Evolutionary conservation across 2,797 vertebrate species (phyloP), one percentile per base, ranked within the genome.

Genomic region (Tamandua tetradactyla): DNA sequence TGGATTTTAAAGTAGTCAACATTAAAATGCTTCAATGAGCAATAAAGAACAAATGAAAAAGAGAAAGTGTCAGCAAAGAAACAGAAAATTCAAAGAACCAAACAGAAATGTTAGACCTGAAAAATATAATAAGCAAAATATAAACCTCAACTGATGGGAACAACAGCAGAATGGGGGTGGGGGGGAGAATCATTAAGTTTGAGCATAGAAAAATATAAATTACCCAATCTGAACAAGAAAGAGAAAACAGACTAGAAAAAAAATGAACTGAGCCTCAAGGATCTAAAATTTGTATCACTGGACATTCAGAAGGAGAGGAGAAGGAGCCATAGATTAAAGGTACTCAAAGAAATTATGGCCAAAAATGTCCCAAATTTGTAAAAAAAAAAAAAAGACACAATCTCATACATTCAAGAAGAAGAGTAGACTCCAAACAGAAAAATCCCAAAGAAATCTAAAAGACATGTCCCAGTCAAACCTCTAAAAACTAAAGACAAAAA

Each of bases 101-200:
- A 87, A 61, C 25, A 35, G 44, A 64, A 89, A 78, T 62, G 87
- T 94, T 23, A 88, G 62, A 82, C 72, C 44, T 78, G 62, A 92
- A 94, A 96, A 84, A 62, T 40, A 91, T 17, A 88, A 75, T 79
- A 75, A 57, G n/a, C 23, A 74, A 89, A 94, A 84, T 69, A 6
- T 76, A 95, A 79, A 66, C 44, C 4, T 35, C 75, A 80, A 3
- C 5, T 30, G 52, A 64, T 55, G 30, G 82, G 15, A 25, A 74
- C 37, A 25, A 44, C 3, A 35, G 20, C 62, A 80, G 59, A 66
- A 95, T 22, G 23, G 57, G 83, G 25, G 5, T 23, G 40, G 7
- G 2, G 90, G 35, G 10, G 13, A 85, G n/a, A 85, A 57, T 20
- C 61, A 10, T 40, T 68, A 25, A 68, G 40, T 14, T 37, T 83